These are phyloP conservation scores for Chouioia cunea DNA, from an alignment of 2,888 invertebrate species.

Conservation along the genomic window DNA sequence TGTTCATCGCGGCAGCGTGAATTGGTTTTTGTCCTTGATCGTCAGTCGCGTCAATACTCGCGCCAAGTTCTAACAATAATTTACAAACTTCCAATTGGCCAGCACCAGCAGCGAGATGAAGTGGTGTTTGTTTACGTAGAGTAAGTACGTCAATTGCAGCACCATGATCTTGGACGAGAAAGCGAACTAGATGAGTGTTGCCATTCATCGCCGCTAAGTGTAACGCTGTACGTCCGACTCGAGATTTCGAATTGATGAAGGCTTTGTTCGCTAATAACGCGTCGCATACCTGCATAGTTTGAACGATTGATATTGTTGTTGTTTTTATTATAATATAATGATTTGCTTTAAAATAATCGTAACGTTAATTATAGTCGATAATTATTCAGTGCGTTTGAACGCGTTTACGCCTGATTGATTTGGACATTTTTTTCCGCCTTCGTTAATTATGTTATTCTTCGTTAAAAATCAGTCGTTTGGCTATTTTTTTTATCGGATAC, in stretches of 20 bases:
- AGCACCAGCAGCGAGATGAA: slow-evolving; percentile 95
- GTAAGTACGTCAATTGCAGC: slow-evolving; percentile 97
- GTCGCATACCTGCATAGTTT: slow-evolving; percentile 89
- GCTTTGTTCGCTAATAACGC: slow-evolving; percentile 94
- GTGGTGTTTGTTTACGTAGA: slow-evolving; percentile 94
- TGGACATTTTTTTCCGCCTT: no score
- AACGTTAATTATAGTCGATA: no score
- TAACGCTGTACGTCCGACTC: slow-evolving; percentile 95
- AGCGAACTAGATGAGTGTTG: slow-evolving; percentile 89
- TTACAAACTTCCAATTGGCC: slow-evolving; percentile 97
- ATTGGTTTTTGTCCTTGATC: slow-evolving; percentile 97
- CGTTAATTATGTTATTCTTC: no score
- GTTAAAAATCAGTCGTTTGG: no score
- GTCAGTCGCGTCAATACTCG: slow-evolving; percentile 95
- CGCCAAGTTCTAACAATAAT: slow-evolving; percentile 90
- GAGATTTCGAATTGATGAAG: slow-evolving; percentile 98
- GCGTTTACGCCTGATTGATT: no score
- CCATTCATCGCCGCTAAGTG: slow-evolving; percentile 98
- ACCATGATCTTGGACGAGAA: slow-evolving; percentile 94
- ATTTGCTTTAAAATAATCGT: no score
- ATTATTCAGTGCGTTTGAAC: no score
- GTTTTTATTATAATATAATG: no score
- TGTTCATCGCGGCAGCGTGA: slow-evolving; percentile 97
- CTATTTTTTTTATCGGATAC: no score
- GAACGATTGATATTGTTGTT: no score